These are phyloP conservation scores for Ornithoptera alexandrae DNA, from an alignment of 2,888 invertebrate species.

Conservation along the genomic window DNA sequence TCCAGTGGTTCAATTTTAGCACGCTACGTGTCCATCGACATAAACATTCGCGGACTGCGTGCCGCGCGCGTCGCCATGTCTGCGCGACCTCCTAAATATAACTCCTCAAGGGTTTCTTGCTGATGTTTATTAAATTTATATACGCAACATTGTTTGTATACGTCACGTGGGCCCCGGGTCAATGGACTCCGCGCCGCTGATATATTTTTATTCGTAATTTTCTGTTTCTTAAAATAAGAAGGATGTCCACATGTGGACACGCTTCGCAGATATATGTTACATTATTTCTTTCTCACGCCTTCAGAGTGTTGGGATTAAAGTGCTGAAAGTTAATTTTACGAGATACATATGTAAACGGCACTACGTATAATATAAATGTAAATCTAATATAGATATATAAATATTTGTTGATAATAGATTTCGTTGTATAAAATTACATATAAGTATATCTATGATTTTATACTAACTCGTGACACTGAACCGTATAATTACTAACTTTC, in stretches of 20 bases:
- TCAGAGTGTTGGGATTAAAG: background rate
- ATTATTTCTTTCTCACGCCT: conserved; percentile 1
- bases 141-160: conserved; percentile 68
- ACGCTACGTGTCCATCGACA: conserved; percentile 56
- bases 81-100: conserved; percentile 70
- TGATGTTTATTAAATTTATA: conserved; percentile 71
- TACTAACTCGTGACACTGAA: background rate
- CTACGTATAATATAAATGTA: too few species aligned
- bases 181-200: conserved; percentile 52
- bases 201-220: conserved; percentile 40
- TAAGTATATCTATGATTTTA: too few species aligned
- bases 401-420: too few species aligned
- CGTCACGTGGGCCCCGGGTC: conserved; percentile 62
- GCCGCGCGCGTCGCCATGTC: conserved; percentile 54
- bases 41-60: conserved; percentile 62
- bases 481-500: background rate
- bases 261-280: conserved; percentile 26
- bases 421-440: too few species aligned
- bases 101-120: conserved; percentile 72
- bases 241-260: conserved; percentile 41
- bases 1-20: conserved; percentile 44
- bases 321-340: too few species aligned
- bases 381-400: too few species aligned
- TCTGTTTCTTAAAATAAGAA: conserved; percentile 40
- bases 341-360: too few species aligned